Evolutionary conservation across 2,888 invertebrate genomes (phyloP).

Genomic region (Parnassius mnemosyne): DNA sequence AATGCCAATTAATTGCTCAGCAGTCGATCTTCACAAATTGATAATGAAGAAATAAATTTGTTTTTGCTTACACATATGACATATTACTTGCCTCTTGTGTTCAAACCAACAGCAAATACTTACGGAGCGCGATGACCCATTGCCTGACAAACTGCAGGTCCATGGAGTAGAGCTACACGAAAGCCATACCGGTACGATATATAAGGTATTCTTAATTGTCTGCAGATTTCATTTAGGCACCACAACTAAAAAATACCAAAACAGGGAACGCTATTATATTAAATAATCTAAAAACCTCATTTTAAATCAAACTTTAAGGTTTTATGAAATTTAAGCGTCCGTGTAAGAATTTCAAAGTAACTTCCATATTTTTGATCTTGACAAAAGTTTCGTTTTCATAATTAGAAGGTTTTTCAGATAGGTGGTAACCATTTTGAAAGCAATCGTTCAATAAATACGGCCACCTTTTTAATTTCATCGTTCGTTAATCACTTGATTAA

Average conservation of each 20-base stretch:
- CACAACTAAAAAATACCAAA: slow-evolving; percentile 9
- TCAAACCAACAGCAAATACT: neutral
- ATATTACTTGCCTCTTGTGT: neutral
- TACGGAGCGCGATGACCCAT: neutral
- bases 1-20: too few relatives aligned
- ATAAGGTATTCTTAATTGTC: slow-evolving; percentile 48
- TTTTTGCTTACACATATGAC: too few relatives aligned
- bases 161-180: neutral
- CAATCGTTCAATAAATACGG: too few relatives aligned
- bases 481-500: too few relatives aligned
- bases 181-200: slow-evolving; percentile 36
- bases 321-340: neutral
- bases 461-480: too few relatives aligned
- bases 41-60: too few relatives aligned
- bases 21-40: too few relatives aligned
- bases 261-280: neutral
- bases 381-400: neutral
- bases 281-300: neutral
- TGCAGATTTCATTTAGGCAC: slow-evolving; percentile 51
- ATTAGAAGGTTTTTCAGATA: too few relatives aligned
- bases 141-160: neutral
- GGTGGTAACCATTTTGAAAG: too few relatives aligned
- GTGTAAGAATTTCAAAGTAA: neutral
- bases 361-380: neutral
- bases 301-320: too few relatives aligned